Percentiles rank a stretch among this genome's conserved stretches.
phyloP scores from a whole-genome alignment of 2,888 invertebrate species.

The Platycheirus rosarum region DNA sequence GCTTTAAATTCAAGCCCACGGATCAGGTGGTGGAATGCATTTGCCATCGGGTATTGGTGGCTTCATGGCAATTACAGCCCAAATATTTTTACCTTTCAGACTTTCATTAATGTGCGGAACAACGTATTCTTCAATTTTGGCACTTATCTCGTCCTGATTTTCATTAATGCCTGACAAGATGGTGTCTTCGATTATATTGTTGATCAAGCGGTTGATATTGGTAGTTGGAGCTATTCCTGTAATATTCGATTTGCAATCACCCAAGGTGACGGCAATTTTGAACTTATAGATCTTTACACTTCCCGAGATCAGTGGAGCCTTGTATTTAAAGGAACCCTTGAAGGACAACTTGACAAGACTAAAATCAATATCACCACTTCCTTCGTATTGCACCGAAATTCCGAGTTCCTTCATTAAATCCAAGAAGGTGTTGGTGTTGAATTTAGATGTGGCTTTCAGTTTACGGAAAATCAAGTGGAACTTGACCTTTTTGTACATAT shows the following conservation, averaged over 20 bases:
- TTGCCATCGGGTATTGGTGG: slow-evolving; percentile 43
- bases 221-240: slow-evolving; percentile 78
- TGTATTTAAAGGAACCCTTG: slow-evolving; percentile 77
- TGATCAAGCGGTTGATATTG: slow-evolving; percentile 76
- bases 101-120: slow-evolving; percentile 77
- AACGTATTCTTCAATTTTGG: slow-evolving; percentile 77
- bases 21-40: slow-evolving; percentile 78
- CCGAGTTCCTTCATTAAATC: slow-evolving; percentile 63
- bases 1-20: slow-evolving; percentile 77
- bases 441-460: slow-evolving; percentile 52
- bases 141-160: slow-evolving; percentile 77
- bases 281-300: slow-evolving; percentile 79
- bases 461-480: slow-evolving; percentile 70
- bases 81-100: slow-evolving; percentile 77
- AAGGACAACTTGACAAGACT: slow-evolving; percentile 78
- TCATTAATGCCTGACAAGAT: slow-evolving; percentile 76
- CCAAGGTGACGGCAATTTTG: slow-evolving; percentile 77
- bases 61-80: slow-evolving; percentile 55
- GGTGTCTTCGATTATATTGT: slow-evolving; percentile 77
- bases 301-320: slow-evolving; percentile 79
- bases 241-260: slow-evolving; percentile 77
- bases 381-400: slow-evolving; percentile 78
- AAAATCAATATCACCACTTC: slow-evolving; percentile 77
- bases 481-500: slow-evolving; percentile 62
- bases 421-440: slow-evolving; percentile 37